Base-by-base conservation (phyloP, 2,113 vertebrate genomes). In the Onychorhynchus coronatus region DNA sequence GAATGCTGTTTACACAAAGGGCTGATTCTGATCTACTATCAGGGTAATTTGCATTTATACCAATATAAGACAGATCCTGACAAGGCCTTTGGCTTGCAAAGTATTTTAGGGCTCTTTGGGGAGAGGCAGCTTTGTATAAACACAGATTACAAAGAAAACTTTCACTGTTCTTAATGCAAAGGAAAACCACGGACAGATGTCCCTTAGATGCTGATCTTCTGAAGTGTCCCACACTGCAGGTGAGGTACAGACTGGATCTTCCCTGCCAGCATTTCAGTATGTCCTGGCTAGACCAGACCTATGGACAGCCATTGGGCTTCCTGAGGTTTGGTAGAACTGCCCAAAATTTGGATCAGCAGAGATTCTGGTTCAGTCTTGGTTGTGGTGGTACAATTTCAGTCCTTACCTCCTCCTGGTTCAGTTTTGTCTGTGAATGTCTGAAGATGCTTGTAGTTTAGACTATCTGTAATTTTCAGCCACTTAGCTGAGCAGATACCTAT, bases 1-100 rank as follows among this genome's bases (percentile, higher is more conserved):
- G 85, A 95, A 96, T 85, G 71, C 50, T 91, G 74, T 91, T 96
- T 91, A 76, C 71, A 83, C 58, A 90, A 79, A 93, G n/a, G 49
- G 47, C 24, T 79, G 74, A 91, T 93, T 94, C 85, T 93, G 56
- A 88, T 90, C 85, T 79, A 41, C 88, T 90, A 85, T 44, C 49
- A 37, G 47, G 4, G 20, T 72, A 89, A 82, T 91, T 93, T 94
- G 91, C 58, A 52, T 94, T 79, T 94, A 12, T 94, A 72, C 85
- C 49, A 2, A n/a, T 93, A 49, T n/a, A 65, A 88, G 52, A 79
- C 56, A 85, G 70, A 82, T 66, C 67, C 3, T 27, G 94, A 82
- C 3, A 24, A 94, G n/a, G 62, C 44, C n/a, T 88, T 91, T 70
- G 74, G n/a, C 41, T 85, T 65, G 49, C 31, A 37, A 94, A 93